These are phyloP conservation scores for Phengaris arion DNA, from an alignment of 2,888 invertebrate species.

Conservation along the genomic window DNA sequence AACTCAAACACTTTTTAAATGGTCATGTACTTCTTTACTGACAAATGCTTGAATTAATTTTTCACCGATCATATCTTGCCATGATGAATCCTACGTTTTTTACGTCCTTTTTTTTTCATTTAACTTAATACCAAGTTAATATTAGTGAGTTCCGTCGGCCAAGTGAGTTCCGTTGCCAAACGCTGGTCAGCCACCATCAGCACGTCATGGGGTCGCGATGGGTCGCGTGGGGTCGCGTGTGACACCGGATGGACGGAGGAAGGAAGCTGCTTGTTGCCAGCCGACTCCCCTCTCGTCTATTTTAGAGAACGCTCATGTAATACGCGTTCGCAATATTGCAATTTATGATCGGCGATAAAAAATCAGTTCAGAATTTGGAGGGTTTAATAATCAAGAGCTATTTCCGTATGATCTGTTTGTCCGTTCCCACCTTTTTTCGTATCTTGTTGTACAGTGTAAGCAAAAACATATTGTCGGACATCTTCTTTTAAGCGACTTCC, in stretches of 20 bases:
- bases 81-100: too few relatives aligned
- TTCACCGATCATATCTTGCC: too few relatives aligned
- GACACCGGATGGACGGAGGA: constrained; percentile 77
- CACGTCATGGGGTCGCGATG: constrained; percentile 41
- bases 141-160: background rate
- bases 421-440: background rate
- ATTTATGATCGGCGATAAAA: constrained; percentile 29
- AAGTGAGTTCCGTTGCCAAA: background rate
- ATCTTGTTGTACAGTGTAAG: background rate
- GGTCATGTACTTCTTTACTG: too few relatives aligned
- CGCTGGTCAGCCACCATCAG: constrained; percentile 46
- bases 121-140: too few relatives aligned
- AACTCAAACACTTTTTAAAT: too few relatives aligned
- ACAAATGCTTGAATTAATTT: too few relatives aligned
- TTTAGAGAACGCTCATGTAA: constrained; percentile 72
- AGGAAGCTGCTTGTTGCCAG: constrained; percentile 78
- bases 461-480: background rate
- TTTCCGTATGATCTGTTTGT: background rate
- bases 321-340: constrained; percentile 48
- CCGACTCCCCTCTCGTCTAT: constrained; percentile 74
- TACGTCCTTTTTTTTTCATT: too few relatives aligned
- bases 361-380: background rate
- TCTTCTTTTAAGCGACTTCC: background rate
- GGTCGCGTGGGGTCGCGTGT: constrained; percentile 65
- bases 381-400: background rate